Percentiles rank a stretch among this genome's conserved stretches.
These are phyloP conservation scores for Cotesia typhae DNA, from an alignment of 1,140 invertebrate genomes.

Conservation along the genomic window DNA sequence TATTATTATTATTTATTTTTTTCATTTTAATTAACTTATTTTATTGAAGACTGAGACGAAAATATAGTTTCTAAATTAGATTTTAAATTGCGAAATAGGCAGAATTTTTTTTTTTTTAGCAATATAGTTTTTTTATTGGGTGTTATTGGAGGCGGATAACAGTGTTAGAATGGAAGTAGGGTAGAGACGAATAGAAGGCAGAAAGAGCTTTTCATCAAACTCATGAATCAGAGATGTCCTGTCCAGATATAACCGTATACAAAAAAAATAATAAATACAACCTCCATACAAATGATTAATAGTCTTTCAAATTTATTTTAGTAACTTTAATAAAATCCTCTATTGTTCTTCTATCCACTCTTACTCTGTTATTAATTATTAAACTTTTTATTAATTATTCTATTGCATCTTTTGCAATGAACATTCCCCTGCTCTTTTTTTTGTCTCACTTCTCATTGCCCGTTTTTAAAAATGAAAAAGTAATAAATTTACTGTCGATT, in stretches of 20 bases:
- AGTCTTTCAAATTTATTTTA: conserved; percentile 4
- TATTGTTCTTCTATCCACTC: too few species aligned
- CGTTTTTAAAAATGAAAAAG: not conserved
- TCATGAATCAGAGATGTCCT: conserved; percentile 10
- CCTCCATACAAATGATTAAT: not conserved
- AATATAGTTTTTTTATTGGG: too few species aligned
- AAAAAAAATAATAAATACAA: conserved; percentile 1
- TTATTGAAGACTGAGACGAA: too few species aligned
- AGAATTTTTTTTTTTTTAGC: too few species aligned
- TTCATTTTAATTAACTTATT: too few species aligned
- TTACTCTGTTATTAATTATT: too few species aligned
- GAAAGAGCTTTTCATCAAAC: conserved; percentile 9
- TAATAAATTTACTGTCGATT: too few species aligned
- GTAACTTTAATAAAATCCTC: not conserved
- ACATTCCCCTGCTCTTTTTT: not conserved
- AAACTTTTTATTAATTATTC: too few species aligned
- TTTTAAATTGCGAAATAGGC: too few species aligned
- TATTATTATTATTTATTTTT: too few species aligned
- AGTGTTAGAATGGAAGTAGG: not conserved
- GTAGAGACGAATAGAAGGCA: not conserved
- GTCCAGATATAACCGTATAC: conserved; percentile 1
- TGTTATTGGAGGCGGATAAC: too few species aligned
- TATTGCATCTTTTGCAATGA: not conserved
- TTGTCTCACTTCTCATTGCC: not conserved
- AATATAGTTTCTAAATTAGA: too few species aligned